Conservation (phyloP, 2,888 invertebrate species). For the Abrostola triplasia region DNA sequence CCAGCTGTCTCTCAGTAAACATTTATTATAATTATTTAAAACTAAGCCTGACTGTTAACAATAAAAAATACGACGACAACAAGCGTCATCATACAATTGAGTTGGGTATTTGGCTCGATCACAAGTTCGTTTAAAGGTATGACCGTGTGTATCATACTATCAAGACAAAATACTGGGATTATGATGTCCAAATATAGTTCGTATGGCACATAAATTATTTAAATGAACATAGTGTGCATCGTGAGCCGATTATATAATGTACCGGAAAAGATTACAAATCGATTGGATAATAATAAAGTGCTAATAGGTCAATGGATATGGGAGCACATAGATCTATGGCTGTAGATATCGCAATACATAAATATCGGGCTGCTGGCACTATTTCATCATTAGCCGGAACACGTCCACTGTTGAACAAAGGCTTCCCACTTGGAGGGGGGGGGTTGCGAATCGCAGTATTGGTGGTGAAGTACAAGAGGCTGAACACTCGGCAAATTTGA, state of each 20-base stretch:
- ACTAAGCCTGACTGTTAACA: conserved; percentile 25
- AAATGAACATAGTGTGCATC: conserved; percentile 26
- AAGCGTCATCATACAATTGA: conserved; percentile 28
- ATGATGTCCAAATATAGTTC: conserved; percentile 48
- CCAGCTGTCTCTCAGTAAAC: too few species aligned
- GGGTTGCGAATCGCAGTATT: too few species aligned
- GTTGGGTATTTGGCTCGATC: conserved; percentile 32
- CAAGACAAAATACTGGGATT: conserved; percentile 24
- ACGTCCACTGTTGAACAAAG: too few species aligned
- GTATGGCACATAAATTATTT: conserved; percentile 35
- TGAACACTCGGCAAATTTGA: too few species aligned
- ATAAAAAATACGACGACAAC: conserved; percentile 32
- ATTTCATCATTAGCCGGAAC: too few species aligned
- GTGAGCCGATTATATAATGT: conserved; percentile 30
- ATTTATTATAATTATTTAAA: conserved; percentile 31
- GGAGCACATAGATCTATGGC: not conserved
- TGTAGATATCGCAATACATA: not conserved
- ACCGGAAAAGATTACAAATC: conserved; percentile 7
- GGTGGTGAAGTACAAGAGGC: too few species aligned
- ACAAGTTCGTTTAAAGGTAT: conserved; percentile 32
- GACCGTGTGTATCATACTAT: conserved; percentile 46
- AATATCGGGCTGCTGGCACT: not conserved
- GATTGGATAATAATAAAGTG: conserved; percentile 2
- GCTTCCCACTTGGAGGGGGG: too few species aligned
- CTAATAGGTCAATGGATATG: not conserved